Percentiles rank a stretch among this genome's conserved stretches.
Evolutionary conservation across 1,140 invertebrate genomes (phyloP).

Genomic region (Dinoponera quadriceps): DNA sequence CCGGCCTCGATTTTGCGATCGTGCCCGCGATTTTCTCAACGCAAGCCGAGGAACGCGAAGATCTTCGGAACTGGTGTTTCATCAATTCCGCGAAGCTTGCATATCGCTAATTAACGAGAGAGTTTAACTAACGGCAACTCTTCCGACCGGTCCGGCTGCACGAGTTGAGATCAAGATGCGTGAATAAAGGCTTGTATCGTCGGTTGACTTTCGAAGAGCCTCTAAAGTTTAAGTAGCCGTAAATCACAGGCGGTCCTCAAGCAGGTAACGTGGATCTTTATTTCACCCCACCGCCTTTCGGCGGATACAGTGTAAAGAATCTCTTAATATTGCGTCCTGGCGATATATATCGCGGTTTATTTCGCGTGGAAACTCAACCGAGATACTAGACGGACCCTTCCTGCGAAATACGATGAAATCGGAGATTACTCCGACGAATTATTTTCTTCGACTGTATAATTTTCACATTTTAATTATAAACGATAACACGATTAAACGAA

Average conservation of each 20-base stretch:
- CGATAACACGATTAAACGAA: too few species aligned
- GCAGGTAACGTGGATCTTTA: background rate
- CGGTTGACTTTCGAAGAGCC: background rate
- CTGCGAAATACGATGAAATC: background rate
- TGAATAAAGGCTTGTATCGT: too few species aligned
- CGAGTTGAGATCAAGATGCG: too few species aligned
- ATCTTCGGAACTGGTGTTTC: constrained; percentile 24
- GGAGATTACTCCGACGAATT: background rate
- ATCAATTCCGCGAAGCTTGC: constrained; percentile 27
- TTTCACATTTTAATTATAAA: too few species aligned
- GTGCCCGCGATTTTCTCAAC: background rate
- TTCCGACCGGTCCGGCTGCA: background rate
- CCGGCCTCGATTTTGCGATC: background rate
- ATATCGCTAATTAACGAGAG: constrained; percentile 11
- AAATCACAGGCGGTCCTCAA: background rate
- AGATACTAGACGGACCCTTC: background rate
- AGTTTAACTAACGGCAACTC: background rate
- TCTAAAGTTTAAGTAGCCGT: constrained; percentile 9
- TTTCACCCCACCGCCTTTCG: constrained; percentile 11
- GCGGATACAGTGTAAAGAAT: background rate
- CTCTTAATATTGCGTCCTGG: background rate
- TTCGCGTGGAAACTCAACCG: background rate
- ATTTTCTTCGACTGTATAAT: too few species aligned
- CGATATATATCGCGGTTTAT: background rate
- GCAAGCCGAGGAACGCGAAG: constrained; percentile 15